Base-by-base conservation (phyloP, 2,797 vertebrate genomes). In the Mormyrops attenuatus region DNA sequence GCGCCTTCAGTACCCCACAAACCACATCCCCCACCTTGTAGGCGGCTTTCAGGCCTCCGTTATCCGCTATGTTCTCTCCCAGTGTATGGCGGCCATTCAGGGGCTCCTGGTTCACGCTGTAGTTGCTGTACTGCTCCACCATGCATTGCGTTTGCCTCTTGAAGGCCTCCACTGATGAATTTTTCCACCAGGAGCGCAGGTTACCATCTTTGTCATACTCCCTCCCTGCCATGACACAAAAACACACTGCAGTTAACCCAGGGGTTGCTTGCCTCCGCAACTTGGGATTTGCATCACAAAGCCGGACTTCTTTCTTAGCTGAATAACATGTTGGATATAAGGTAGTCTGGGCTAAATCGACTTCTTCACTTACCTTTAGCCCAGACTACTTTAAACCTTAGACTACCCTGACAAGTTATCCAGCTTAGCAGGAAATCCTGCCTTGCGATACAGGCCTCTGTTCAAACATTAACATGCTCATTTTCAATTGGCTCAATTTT, bases 151-250 rank as follows among this genome's bases (percentile, higher is more conserved):
- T 97, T 94, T 99, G 98, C 86, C 89, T 95, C 94, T 98, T 99
- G 93, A 99, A 99, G n/a, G 98, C 98, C 92, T 98, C 97, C 91
- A 99, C 97, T 0, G 98, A 99, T 0, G 98, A 97, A 92, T 99
- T 99, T 93, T 98, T 98, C 99, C 99, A 99, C 98, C 98, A 99
- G 0, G 97, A 95, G n/a, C 98, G 97, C 8, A 99, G 94, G 93
- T 99, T 99, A 63, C 99, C 99, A 0, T 99, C 97, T 92, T 98
- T 99, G 93, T 99, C 98, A 0, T 98, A 99, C 87, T 99, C 98
- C 2, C 98, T 96, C 0, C 98, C 99, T 99, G 94, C 7, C 26
- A 50, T 20, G 66, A 20, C 1, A 57, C 8, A 69, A 44, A 85
- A 34, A 89, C 26, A 53, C 49, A 85, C 41, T 63, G 49, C 41